Conservation (phyloP, 2,797 vertebrate species). For the Gymnopithys bicolor region DNA sequence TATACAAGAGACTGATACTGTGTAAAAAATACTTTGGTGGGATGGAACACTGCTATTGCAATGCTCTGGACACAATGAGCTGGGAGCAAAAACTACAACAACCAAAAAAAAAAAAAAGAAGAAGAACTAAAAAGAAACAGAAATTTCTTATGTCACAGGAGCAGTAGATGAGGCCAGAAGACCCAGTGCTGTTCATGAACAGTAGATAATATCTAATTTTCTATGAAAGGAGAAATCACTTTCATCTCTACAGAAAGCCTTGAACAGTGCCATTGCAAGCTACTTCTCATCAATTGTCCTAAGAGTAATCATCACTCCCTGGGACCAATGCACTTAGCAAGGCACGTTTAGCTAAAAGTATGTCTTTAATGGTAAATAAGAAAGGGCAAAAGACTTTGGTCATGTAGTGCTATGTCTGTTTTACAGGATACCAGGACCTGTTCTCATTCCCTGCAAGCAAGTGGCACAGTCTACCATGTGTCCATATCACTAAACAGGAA, state of each 20-base stretch:
- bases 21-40: neutral
- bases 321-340: neutral
- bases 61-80: neutral
- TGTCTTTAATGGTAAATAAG: neutral
- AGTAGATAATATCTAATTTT: neutral
- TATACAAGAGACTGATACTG: neutral
- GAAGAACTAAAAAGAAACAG: neutral
- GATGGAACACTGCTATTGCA: neutral
- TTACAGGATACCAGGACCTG: neutral
- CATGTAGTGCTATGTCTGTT: rapidly evolving
- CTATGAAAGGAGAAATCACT: neutral
- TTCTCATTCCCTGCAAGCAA: neutral
- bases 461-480: neutral
- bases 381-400: neutral
- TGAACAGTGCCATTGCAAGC: neutral
- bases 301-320: neutral
- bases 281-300: neutral
- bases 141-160: neutral
- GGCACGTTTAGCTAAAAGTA: neutral
- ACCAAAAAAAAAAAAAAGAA: neutral
- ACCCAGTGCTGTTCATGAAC: neutral
- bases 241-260: neutral
- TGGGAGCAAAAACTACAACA: rapidly evolving
- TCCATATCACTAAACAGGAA: neutral
- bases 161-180: neutral